A percentile compares a stretch with the other conserved stretches of the same genome.
Evolutionary conservation across 2,888 invertebrate species (phyloP).

Genomic region (Tuta absoluta): DNA sequence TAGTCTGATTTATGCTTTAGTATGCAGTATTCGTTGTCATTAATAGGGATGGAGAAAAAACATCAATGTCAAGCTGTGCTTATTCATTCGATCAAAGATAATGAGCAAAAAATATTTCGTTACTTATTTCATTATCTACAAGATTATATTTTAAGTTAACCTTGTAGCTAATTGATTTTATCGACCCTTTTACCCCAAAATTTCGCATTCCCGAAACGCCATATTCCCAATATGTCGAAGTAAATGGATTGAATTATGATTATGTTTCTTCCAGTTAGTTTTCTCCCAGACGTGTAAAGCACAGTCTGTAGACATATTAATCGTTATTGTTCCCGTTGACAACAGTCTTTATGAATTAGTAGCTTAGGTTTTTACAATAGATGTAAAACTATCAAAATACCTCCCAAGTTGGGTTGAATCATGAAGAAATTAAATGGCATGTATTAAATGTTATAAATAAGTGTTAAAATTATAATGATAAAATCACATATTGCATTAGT

Average conservation of each 20-base stretch:
- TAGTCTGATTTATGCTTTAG: slow-evolving; percentile 10
- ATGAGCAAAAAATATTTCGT: not conserved
- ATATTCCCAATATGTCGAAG: not conserved
- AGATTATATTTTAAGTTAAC: too few species aligned
- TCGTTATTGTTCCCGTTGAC: not conserved
- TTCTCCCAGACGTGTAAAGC: not conserved
- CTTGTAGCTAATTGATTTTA: too few species aligned
- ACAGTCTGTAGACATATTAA: not conserved
- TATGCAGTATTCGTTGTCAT: slow-evolving; percentile 2
- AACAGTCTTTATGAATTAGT: not conserved
- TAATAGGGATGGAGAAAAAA: not conserved
- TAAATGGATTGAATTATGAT: too few species aligned
- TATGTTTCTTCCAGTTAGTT: too few species aligned
- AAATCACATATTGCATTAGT: slow-evolving; percentile 18
- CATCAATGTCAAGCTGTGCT: not conserved
- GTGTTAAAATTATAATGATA: slow-evolving; percentile 22
- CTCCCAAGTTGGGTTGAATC: not conserved
- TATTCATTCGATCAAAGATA: not conserved
- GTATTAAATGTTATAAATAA: slow-evolving; percentile 26
- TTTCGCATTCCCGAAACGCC: not conserved
- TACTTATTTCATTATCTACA: too few species aligned
- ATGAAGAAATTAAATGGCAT: slow-evolving; percentile 18
- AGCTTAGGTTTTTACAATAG: slow-evolving; percentile 1
- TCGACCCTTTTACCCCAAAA: not conserved
- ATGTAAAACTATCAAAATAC: not conserved